Evolutionary conservation across 2,113 vertebrate species (phyloP).

Genomic region (Pteruthius melanotis): DNA sequence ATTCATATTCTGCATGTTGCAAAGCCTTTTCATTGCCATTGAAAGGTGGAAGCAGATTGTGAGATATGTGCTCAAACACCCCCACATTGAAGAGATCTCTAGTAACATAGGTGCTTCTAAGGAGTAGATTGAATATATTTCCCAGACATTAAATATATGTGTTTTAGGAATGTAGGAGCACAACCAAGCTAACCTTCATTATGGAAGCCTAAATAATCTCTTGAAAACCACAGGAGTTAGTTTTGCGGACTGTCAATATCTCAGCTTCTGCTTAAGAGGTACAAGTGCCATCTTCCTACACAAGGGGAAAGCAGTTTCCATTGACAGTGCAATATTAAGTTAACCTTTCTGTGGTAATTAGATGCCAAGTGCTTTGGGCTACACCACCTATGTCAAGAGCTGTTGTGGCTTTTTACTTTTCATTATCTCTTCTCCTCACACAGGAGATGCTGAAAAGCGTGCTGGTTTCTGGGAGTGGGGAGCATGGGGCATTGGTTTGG

Average conservation of each 20-base stretch:
- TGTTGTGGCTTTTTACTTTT: background rate
- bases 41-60: background rate
- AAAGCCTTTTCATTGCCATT: background rate
- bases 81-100: background rate
- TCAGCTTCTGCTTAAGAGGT: background rate
- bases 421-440: background rate
- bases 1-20: background rate
- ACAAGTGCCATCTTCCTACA: background rate
- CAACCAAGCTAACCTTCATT: background rate
- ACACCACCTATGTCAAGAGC: background rate
- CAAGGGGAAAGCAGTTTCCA: background rate
- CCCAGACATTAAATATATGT: background rate
- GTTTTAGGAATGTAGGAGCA: background rate
- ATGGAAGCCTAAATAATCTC: background rate
- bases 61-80: background rate
- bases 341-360: background rate
- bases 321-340: background rate
- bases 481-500: background rate
- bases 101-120: background rate
- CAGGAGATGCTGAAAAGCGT: background rate
- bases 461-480: background rate
- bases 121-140: background rate
- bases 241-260: background rate
- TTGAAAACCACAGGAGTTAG: background rate
- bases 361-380: background rate